A percentile compares a stretch with the other conserved stretches of the same genome.
These are phyloP conservation scores for Limnothrissa miodon DNA, from an alignment of 2,113 vertebrate genomes.

Conservation along the genomic window DNA sequence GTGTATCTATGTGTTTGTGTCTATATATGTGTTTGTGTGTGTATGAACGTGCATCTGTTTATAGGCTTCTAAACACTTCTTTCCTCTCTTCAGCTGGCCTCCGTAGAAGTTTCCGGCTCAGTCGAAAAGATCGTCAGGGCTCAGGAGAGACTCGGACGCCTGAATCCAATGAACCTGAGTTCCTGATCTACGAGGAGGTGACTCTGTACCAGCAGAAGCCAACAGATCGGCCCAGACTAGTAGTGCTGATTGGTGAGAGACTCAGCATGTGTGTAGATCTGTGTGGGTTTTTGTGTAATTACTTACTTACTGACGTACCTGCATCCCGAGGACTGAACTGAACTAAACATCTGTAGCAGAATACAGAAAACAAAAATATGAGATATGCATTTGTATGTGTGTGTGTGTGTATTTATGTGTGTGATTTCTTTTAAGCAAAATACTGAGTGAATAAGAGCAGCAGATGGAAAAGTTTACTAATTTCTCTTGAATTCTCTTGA, in stretches of 20 bases:
- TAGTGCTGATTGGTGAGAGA: constrained; percentile 85
- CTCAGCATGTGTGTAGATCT: background rate
- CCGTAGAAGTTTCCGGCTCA: constrained; percentile 83
- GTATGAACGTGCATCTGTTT: background rate
- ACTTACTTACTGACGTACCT: too few species aligned
- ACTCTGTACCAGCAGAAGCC: constrained; percentile 78
- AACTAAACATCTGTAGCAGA: too few species aligned
- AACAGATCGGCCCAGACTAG: constrained; percentile 81
- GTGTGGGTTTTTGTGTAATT: background rate
- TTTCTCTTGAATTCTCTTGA: background rate
- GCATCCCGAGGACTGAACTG: too few species aligned
- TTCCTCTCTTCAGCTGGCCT: constrained; percentile 75
- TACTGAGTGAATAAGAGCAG: background rate
- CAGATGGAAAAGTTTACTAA: too few species aligned
- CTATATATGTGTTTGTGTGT: background rate
- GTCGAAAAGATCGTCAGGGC: constrained; percentile 75
- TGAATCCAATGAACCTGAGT: constrained; percentile 62
- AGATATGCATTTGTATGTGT: background rate
- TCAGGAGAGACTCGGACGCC: constrained; percentile 67
- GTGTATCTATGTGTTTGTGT: background rate
- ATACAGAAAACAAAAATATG: background rate
- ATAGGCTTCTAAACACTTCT: rapidly evolving
- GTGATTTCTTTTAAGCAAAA: too few species aligned
- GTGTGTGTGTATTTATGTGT: background rate
- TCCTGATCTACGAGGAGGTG: constrained; percentile 90